Evolutionary conservation across 2,888 invertebrate species (phyloP), one percentile per base, ranked within the genome.

Genomic region (Kryphioiulus occultus): DNA sequence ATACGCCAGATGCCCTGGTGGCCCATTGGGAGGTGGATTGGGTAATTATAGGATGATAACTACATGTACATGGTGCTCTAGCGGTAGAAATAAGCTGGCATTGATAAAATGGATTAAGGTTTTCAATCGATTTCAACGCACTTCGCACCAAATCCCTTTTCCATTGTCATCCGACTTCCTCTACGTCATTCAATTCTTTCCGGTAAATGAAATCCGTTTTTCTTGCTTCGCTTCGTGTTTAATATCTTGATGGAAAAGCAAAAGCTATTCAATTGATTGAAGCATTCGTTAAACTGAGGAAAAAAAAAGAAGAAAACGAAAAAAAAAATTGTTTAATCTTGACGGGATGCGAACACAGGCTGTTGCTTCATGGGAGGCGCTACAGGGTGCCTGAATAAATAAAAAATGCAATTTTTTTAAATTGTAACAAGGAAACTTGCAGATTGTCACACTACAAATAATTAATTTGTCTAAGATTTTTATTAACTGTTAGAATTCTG

Each of bases 181-280:
- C n/a, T n/a, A 59, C 53, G 53, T 59, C 53, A 59, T 59, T 59
- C 53, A 59, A 59, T 59, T 59, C 53, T 59, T 59, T 59, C 53
- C 53, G 53, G n/a, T 59, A n/a, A 59, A 59, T 59, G n/a, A 59
- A 59, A 59, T 59, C 53, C 53, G 19, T 59, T n/a, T n/a, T 59
- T 59, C n/a, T n/a, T 59, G 17, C 53, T n/a, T 59, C 53, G 19
- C 53, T 59, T 59, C 53, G 53, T n/a, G 53, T 59, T 59, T n/a
- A 59, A 59, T 44, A 44, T 44, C 35, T 35, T 35, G 35, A 35
- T 35, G 35, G 35, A 59, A 59, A 59, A n/a, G 17, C 5, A 12
- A n/a, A 7, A 19, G 53, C 53, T n/a, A n/a, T 59, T 59, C 53
- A 59, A 12, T 59, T 59, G n/a, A n/a, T 59, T n/a, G n/a, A 59